These are phyloP conservation scores for Achroia grisella DNA, from an alignment of 1,140 invertebrate species.

Conservation along the genomic window DNA sequence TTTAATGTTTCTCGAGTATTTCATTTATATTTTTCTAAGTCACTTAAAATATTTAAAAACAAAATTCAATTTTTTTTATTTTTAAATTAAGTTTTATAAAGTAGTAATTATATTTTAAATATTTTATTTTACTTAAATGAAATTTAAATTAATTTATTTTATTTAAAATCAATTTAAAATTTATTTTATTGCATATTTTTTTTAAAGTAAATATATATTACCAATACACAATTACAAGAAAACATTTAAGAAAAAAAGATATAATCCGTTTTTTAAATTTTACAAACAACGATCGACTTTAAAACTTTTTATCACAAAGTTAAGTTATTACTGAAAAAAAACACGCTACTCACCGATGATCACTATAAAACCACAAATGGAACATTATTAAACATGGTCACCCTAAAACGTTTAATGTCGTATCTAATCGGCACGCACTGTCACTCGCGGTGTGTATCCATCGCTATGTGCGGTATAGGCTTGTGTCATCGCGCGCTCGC, in stretches of 20 bases:
- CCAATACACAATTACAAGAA: no score
- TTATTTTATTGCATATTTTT: no score
- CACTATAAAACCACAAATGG: constrained; percentile 62
- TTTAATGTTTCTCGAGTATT: no score
- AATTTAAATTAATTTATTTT: no score
- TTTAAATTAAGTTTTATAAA: no score
- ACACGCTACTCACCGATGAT: constrained; percentile 52
- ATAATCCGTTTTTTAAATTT: background rate
- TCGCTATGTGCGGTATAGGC: constrained; percentile 11
- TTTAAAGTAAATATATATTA: no score
- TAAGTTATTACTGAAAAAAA: constrained; percentile 2
- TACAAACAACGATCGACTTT: background rate
- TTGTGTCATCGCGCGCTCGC: constrained; percentile 1
- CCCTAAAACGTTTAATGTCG: constrained; percentile 15
- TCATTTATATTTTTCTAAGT: no score
- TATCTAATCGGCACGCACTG: constrained; percentile 16
- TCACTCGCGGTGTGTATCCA: constrained; percentile 29
- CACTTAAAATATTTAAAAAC: no score
- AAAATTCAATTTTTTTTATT: no score
- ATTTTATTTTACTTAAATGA: no score
- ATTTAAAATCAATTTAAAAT: no score
- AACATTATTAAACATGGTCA: constrained; percentile 47
- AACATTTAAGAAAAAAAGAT: background rate
- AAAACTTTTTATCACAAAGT: background rate
- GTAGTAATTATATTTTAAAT: no score